phyloP scores from a whole-genome alignment of 2,888 invertebrate species.

The Myathropa florea region DNA sequence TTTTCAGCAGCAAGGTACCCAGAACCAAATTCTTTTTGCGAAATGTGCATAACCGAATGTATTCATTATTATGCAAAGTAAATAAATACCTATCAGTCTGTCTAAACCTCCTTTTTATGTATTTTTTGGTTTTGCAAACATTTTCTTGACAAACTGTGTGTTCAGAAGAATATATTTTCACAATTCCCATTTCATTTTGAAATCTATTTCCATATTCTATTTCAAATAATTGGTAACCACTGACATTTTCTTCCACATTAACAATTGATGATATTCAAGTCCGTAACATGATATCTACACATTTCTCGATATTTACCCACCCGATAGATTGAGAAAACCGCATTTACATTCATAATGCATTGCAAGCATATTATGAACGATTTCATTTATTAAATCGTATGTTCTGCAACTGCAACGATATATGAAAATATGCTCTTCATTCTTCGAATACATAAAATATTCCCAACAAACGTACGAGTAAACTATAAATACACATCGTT shows the following conservation, averaged over 20 bases:
- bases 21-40: too few species aligned
- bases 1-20: too few species aligned
- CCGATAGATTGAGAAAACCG: neutral
- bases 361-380: neutral
- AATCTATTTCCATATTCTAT: too few species aligned
- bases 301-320: neutral
- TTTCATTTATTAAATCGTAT: neutral
- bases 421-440: neutral
- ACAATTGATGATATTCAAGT: neutral
- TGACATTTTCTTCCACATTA: neutral
- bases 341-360: neutral
- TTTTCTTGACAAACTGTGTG: too few species aligned
- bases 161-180: too few species aligned
- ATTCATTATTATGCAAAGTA: too few species aligned
- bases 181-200: too few species aligned
- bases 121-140: too few species aligned
- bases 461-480: neutral
- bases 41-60: too few species aligned
- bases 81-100: too few species aligned
- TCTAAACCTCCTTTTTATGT: too few species aligned
- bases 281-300: neutral
- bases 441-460: neutral
- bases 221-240: neutral
- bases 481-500: neutral
- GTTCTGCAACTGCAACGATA: neutral